Percentiles rank a stretch among this genome's conserved stretches.
Conservation (phyloP, 2,888 invertebrate genomes). For the Hylaea fasciaria region DNA sequence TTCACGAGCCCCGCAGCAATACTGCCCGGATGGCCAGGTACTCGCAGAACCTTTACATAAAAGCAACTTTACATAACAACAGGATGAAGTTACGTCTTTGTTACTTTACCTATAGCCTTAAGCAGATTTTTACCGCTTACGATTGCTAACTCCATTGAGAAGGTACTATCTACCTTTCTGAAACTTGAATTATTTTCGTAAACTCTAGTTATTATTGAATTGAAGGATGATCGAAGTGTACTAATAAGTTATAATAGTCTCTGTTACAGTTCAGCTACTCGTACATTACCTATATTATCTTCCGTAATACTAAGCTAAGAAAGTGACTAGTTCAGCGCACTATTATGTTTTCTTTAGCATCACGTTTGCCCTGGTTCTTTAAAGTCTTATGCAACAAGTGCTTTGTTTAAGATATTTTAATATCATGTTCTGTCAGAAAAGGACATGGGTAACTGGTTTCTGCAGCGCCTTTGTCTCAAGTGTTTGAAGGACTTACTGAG, state of each 20-base stretch:
- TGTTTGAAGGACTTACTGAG: constrained; percentile 1
- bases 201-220: too few relatives aligned
- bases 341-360: constrained; percentile 25
- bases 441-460: constrained; percentile 12
- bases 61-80: constrained; percentile 32
- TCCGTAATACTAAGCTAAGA: constrained; percentile 18
- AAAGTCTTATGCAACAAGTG: constrained; percentile 13
- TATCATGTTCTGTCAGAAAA: constrained; percentile 8
- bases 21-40: constrained; percentile 48
- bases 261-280: neutral
- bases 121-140: constrained; percentile 39
- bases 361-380: constrained; percentile 30
- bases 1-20: constrained; percentile 44
- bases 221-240: too few relatives aligned
- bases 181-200: too few relatives aligned
- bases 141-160: constrained; percentile 23
- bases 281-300: constrained; percentile 10
- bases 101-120: constrained; percentile 46
- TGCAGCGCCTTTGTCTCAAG: constrained; percentile 3
- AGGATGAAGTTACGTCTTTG: constrained; percentile 40
- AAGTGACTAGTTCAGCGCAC: constrained; percentile 9
- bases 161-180: too few relatives aligned
- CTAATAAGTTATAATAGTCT: constrained; percentile 3
- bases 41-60: constrained; percentile 40
- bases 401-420: constrained; percentile 25